These are phyloP conservation scores for Dermatemys mawii DNA, from an alignment of 2,113 vertebrate species.

Conservation along the genomic window DNA sequence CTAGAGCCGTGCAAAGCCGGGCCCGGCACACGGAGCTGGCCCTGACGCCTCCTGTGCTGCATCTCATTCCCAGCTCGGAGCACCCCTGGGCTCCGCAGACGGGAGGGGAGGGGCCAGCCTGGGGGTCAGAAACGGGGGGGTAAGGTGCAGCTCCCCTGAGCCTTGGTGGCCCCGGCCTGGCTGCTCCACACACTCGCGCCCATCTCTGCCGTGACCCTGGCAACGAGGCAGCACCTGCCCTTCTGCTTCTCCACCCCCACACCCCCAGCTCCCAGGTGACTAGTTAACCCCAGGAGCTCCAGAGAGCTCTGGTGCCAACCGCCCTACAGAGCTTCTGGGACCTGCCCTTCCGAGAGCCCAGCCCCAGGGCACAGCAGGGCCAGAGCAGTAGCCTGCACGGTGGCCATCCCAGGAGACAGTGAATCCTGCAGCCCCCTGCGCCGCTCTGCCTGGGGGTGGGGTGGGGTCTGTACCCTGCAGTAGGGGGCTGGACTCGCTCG, in stretches of 20 bases:
- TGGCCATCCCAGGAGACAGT: too few species aligned
- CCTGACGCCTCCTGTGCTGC: too few species aligned
- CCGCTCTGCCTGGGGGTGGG: too few species aligned
- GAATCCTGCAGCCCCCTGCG: too few species aligned
- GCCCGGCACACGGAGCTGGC: too few species aligned
- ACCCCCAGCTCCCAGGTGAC: background rate
- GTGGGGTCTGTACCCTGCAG: too few species aligned
- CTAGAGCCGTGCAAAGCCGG: too few species aligned
- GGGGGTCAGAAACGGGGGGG: background rate
- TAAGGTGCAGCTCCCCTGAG: background rate
- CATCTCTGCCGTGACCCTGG: background rate
- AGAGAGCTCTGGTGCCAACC: background rate
- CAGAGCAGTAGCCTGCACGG: too few species aligned
- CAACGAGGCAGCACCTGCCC: background rate
- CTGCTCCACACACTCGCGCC: background rate
- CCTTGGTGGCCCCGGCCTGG: background rate
- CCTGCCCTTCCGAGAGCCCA: too few species aligned
- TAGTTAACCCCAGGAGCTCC: background rate
- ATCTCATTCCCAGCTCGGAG: background rate
- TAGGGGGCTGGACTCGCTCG: too few species aligned
- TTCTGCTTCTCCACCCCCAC: background rate
- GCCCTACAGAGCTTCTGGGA: too few species aligned
- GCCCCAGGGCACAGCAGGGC: too few species aligned
- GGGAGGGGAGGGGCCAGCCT: background rate
- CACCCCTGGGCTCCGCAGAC: background rate